Evolutionary conservation across 2,888 invertebrate genomes (phyloP).

Genomic region (Melikaiella ostensackeni): DNA sequence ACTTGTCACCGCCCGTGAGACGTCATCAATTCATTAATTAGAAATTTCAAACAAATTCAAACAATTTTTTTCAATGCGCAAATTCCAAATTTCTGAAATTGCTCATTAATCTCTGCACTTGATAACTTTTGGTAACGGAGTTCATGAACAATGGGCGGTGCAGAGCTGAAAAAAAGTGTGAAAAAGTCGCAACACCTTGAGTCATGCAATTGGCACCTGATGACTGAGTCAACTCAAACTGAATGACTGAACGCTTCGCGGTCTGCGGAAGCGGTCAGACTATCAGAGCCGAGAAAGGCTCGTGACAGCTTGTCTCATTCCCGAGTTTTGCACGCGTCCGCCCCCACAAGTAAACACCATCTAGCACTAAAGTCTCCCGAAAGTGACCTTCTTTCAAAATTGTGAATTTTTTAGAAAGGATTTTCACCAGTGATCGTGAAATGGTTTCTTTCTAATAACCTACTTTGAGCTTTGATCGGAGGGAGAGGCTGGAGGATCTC

Average conservation of each 20-base stretch:
- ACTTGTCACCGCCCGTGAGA: conserved; percentile 60
- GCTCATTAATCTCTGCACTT: neutral
- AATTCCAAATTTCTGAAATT: neutral
- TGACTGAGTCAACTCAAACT: conserved; percentile 12
- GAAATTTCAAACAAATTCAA: neutral
- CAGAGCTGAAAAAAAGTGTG: neutral
- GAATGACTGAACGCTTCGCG: conserved; percentile 14
- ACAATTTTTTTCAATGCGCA: neutral
- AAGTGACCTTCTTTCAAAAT: conserved; percentile 2
- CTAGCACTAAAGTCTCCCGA: conserved; percentile 7
- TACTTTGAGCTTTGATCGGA: conserved; percentile 39
- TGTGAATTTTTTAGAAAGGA: neutral
- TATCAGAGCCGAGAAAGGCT: neutral
- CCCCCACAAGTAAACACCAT: conserved; percentile 33
- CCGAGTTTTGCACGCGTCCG: conserved; percentile 28
- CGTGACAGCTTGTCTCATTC: conserved; percentile 34
- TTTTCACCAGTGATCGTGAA: neutral
- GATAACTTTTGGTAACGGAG: neutral
- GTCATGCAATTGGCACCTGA: conserved; percentile 33
- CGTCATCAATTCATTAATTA: conserved; percentile 26
- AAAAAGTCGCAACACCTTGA: conserved; percentile 24
- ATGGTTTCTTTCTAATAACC: neutral
- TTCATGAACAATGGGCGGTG: conserved; percentile 34
- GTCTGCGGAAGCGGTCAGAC: neutral
- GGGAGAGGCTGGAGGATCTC: conserved; percentile 36